Base-by-base conservation (phyloP, 2,888 invertebrate genomes). In the Meliscaeva auricollis region DNA sequence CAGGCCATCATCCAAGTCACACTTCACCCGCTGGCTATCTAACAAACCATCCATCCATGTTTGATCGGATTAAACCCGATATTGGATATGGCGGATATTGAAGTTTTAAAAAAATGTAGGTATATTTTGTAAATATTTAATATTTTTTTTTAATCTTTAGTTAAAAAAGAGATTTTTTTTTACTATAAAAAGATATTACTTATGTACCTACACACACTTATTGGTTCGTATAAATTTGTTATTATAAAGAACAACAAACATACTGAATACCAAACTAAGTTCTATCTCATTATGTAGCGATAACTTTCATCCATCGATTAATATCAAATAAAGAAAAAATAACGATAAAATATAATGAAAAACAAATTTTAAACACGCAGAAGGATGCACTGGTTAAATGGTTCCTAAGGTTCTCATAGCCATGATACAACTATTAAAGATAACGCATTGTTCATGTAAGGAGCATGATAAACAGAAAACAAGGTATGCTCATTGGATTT, bases 61-160 rank as follows among this genome's bases (percentile, higher is more conserved):
- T 93, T 78, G 93, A 93, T 88, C 90, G 93, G 82, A 91, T 93
- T 66, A 93, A 93, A 89, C 93, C 93, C 90, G 93, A 94, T 88
- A 91, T 93, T 74, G 93, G 93, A 5, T 93, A 93, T 87, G 92
- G 93, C 62, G 92, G 93, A 75, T 94, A 93, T 88, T 93, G 92
- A 93, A 90, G 81, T 70, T 54, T 15, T 3, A 26, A 15, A 54
- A 15, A n/a, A 17, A 54, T 54, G 15, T 32, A 73, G 48, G 60
- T 62, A 44, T 46, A 46, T 30, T 22, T 30, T 46, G 17, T 32
- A 46, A 64, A 64, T 46, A 30, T 30, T 58, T 9, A 44, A 44
- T 41, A 69, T 50, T 52, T 44, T 52, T 52, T 38, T 79, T 73
- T 17, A 9, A 32, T 56, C 17, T 56, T 17, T 32, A 15, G n/a